phyloP scores from a whole-genome alignment of 1,140 invertebrate genomes.

The Drosophila trapezifrons region DNA sequence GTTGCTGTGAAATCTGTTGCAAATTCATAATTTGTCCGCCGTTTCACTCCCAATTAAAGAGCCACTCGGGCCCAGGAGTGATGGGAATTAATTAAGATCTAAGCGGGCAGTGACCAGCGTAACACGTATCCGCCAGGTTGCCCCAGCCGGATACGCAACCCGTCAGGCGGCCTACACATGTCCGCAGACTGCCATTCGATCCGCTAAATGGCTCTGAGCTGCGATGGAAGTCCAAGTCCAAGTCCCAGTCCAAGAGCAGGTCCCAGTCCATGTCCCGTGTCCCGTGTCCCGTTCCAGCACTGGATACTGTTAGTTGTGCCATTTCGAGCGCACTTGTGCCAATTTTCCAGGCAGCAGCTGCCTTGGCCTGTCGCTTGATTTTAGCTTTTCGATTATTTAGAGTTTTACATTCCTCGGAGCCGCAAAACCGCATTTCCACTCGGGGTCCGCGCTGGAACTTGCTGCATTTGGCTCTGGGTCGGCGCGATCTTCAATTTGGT shows the following conservation, averaged over 20 bases:
- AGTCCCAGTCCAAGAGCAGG: conserved; percentile 5
- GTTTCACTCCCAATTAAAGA: conserved; percentile 47
- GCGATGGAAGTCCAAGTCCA: neutral
- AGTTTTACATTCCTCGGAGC: conserved; percentile 71
- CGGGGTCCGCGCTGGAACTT: conserved; percentile 27
- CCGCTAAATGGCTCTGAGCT: conserved; percentile 34
- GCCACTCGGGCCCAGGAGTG: conserved; percentile 19
- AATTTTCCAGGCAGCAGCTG: conserved; percentile 56
- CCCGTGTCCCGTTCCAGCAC: conserved; percentile 37
- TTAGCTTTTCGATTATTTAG: conserved; percentile 71
- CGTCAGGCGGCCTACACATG: conserved; percentile 35
- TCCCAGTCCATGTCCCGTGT: conserved; percentile 12
- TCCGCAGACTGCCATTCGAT: conserved; percentile 28
- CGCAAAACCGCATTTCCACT: conserved; percentile 71
- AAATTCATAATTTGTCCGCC: conserved; percentile 50
- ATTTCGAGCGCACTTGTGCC: conserved; percentile 75
- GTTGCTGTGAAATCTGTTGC: conserved; percentile 75
- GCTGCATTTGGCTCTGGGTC: conserved; percentile 33
- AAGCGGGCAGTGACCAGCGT: neutral
- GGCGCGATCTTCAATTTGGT: conserved; percentile 47
- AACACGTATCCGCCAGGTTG: conserved; percentile 10
- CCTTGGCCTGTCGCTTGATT: conserved; percentile 52
- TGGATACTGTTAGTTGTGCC: conserved; percentile 72
- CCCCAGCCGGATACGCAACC: conserved; percentile 37
- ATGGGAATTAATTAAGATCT: conserved; percentile 30